Conservation (phyloP, 2,888 invertebrate species). For the Bursaphelenchus okinawaensis region DNA sequence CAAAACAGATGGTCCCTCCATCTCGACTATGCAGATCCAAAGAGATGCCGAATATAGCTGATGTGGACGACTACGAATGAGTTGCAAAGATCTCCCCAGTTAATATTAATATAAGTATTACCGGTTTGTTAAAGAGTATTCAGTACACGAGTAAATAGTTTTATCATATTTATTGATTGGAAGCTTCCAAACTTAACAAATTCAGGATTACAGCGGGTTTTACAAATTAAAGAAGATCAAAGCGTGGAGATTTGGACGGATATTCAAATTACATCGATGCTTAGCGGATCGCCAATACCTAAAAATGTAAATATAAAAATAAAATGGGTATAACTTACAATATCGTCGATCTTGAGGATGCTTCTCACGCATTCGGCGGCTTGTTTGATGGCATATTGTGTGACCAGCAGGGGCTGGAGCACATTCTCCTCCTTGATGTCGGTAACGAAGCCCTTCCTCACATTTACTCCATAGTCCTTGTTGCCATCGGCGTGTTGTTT, state of each 20-base stretch:
- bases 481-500: conserved; percentile 84
- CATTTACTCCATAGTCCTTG: conserved; percentile 85
- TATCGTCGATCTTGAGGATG: conserved; percentile 98
- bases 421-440: conserved; percentile 95
- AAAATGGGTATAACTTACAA: conserved; percentile 66
- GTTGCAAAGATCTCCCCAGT: background rate
- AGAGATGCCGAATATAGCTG: conserved; percentile 31
- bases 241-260: background rate
- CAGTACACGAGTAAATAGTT: background rate
- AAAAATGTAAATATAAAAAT: conserved; percentile 20
- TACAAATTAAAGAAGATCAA: background rate
- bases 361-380: conserved; percentile 94
- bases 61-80: conserved; percentile 26
- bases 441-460: conserved; percentile 84
- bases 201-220: background rate
- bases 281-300: conserved; percentile 50
- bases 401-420: conserved; percentile 91
- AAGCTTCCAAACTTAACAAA: background rate
- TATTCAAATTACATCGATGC: background rate
- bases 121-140: background rate
- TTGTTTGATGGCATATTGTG: conserved; percentile 82
- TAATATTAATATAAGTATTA: background rate
- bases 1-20: conserved; percentile 16
- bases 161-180: background rate
- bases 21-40: conserved; percentile 29